Base-by-base conservation (phyloP, 1,140 invertebrate species). In the Oryctes rhinoceros region DNA sequence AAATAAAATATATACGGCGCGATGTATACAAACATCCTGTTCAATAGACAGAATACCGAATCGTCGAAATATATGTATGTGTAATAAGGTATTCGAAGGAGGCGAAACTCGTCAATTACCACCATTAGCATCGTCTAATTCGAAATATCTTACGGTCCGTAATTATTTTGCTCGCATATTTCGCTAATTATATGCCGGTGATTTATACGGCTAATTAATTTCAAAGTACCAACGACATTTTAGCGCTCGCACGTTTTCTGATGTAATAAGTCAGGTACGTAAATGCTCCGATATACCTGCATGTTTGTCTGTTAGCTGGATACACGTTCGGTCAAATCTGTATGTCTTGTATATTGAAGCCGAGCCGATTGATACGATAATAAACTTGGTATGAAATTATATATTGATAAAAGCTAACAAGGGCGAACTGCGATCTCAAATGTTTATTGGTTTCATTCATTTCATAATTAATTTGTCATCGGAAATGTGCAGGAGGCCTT, bases 41-140 rank as follows among this genome's bases (percentile, higher is more conserved):
- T 53, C 49, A n/a, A 13, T n/a, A 53, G 0, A 44, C 49, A 15
- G 3, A 10, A 53, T 13, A 53, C 5, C 49, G 13, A 2, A 4
- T 15, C 49, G 49, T 53, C 5, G 24, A 30, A 67, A 24, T 67
- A 67, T 67, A 20, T 44, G 9, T 44, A 44, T 10, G 39, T 44
- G 39, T 44, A 44, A 44, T 67, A 67, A 67, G 4, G 65, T 24
- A 67, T 24, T 18, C 30, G 4, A 67, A 67, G 65, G 20, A n/a
- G 11, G 13, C 13, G 5, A 4, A 13, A 67, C 65, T 7, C 10
- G 24, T 24, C 65, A 67, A 35, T 67, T 7, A 67, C 30, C 6
- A 67, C 18, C 65, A 35, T 67, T 67, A 67, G 7, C 13, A 67
- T 67, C 65, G 30, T 44, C 39, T 62, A 62, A 62, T 62, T 62